Evolutionary conservation across 2,888 invertebrate species (phyloP), one percentile per base, ranked within the genome.

Genomic region (Orgyia antiqua): DNA sequence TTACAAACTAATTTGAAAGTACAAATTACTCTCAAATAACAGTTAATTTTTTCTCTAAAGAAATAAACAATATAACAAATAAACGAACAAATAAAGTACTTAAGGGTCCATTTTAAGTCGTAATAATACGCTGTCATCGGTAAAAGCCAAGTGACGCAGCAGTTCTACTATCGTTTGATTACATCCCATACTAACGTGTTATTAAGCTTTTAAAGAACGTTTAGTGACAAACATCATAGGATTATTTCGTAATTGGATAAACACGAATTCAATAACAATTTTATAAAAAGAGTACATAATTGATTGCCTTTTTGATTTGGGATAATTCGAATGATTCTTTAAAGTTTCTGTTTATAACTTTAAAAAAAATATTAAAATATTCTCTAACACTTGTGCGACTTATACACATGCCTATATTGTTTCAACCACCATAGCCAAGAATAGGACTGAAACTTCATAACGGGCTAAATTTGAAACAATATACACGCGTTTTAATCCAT

Each of bases 161-260:
- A 55, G 45, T 55, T 58, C 54, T 48, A 47, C 47, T 52, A 57
- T 59, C 58, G 53, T 61, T 61, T 53, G 58, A 64, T 64, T 64
- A 58, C 52, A 46, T 53, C 54, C 51, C 51, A 56, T 61, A 61
- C 53, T 48, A 59, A 68, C 61, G 45, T 51, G 58, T 60, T 63
- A 68, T 68, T 68, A 68, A 58, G 67, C 66, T 72, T 71, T 72
- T 66, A 70, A 49, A 51, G 46, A 64, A 41, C 68, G 56, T 69
- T 71, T 69, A 68, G 62, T 58, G 68, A 68, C 68, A 66, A 57
- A 59, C 51, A 32, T 34, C 31, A 34, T 43, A 48, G 45, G 50
- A 39, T 43, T 39, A 39, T 49, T 51, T 46, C 31, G 27, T 15
- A 36, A 31, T 37, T 29, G 32, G 36, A 42, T 37, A 39, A 15